Percentiles rank a stretch among this genome's conserved stretches.
These are phyloP conservation scores for Megathymus violae DNA, from an alignment of 1,140 invertebrate species.

Conservation along the genomic window DNA sequence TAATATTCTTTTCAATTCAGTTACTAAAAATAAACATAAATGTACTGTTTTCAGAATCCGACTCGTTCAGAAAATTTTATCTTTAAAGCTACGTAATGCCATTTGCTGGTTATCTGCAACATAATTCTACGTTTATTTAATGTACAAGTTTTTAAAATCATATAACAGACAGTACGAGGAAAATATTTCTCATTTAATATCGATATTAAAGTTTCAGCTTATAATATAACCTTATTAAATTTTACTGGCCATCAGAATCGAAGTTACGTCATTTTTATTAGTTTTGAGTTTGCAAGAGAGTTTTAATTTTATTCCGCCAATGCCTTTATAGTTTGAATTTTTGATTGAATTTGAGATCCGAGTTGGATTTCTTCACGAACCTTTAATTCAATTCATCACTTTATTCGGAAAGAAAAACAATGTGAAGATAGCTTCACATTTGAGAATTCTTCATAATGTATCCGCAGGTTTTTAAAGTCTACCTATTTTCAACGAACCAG, in stretches of 20 bases:
- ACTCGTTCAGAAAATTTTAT: conserved; percentile 12
- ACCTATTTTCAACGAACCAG: too few relatives aligned
- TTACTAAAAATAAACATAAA: conserved; percentile 6
- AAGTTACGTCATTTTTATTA: too few relatives aligned
- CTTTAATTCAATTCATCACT: too few relatives aligned
- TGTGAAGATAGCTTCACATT: too few relatives aligned
- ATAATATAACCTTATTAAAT: background rate
- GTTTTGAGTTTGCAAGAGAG: too few relatives aligned
- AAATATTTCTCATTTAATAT: conserved; percentile 10
- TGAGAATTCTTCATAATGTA: too few relatives aligned
- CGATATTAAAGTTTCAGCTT: background rate
- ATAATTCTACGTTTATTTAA: conserved; percentile 24
- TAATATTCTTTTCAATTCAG: background rate
- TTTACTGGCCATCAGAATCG: background rate
- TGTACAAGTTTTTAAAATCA: conserved; percentile 11
- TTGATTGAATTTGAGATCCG: too few relatives aligned
- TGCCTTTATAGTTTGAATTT: too few relatives aligned
- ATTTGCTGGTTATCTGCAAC: conserved; percentile 30
- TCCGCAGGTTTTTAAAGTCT: too few relatives aligned
- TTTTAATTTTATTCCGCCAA: too few relatives aligned
- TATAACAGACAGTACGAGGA: conserved; percentile 1
- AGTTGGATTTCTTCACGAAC: too few relatives aligned
- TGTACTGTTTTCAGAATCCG: conserved; percentile 2
- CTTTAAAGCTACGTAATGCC: conserved; percentile 27
- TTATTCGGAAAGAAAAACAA: too few relatives aligned